Evolutionary conservation across 2,797 vertebrate species (phyloP).

Genomic region (Clamator glandarius): DNA sequence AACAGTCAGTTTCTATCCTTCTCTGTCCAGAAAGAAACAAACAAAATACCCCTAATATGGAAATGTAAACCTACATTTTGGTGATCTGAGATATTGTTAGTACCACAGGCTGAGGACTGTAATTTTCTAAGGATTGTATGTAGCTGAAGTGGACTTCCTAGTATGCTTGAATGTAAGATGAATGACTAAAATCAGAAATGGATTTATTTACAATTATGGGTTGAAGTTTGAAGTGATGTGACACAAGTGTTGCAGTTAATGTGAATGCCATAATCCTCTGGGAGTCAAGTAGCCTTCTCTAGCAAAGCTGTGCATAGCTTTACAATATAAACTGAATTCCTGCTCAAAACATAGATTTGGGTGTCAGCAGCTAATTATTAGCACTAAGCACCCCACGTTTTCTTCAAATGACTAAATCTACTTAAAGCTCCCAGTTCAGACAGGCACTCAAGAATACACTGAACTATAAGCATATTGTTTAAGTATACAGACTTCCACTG

Average conservation of each 20-base stretch:
- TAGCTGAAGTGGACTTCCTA: not conserved
- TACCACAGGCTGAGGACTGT: not conserved
- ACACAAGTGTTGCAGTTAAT: not conserved
- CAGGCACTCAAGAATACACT: not conserved
- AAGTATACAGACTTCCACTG: not conserved
- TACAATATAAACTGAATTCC: not conserved
- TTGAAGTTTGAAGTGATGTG: not conserved
- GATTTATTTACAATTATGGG: not conserved
- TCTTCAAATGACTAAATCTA: conserved; percentile 9
- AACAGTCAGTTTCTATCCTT: not conserved
- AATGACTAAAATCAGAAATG: not conserved
- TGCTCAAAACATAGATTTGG: not conserved
- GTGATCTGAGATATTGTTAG: not conserved
- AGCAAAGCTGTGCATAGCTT: not conserved
- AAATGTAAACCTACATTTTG: not conserved
- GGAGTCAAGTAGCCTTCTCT: not conserved
- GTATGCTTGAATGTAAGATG: not conserved
- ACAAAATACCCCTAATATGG: not conserved
- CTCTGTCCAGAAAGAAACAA: not conserved
- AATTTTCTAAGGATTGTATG: not conserved
- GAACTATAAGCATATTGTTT: conserved; percentile 42
- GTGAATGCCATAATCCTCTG: not conserved
- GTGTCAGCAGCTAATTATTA: not conserved
- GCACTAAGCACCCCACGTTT: not conserved
- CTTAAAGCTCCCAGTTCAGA: not conserved